phyloP scores from a whole-genome alignment of 1,140 invertebrate species.

The Penaeus chinensis region DNA sequence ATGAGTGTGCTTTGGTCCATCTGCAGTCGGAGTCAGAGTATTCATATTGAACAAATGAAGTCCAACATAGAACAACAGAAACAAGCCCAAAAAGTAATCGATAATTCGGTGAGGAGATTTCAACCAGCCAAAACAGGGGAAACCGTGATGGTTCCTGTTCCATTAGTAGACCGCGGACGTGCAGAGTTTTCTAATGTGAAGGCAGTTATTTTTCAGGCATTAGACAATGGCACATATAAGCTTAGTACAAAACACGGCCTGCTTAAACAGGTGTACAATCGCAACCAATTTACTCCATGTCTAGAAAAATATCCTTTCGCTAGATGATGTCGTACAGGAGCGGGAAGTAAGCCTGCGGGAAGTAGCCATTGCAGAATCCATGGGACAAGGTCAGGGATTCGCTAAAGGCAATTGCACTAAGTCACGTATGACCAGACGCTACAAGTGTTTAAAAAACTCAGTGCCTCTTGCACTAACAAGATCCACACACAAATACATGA shows the following conservation, averaged over 20 bases:
- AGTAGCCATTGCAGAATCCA: constrained; percentile 32
- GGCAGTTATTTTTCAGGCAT: constrained; percentile 27
- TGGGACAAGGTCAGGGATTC: constrained; percentile 32
- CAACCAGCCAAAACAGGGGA: constrained; percentile 27
- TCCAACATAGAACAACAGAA: constrained; percentile 27
- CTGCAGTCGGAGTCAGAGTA: too few relatives aligned
- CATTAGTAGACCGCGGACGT: constrained; percentile 25
- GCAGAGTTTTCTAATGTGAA: constrained; percentile 32
- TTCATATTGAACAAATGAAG: too few relatives aligned
- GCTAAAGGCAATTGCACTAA: background rate
- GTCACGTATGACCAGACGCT: too few relatives aligned
- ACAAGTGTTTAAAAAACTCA: too few relatives aligned
- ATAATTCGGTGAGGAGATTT: constrained; percentile 32
- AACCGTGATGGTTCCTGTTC: constrained; percentile 21
- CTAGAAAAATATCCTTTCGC: constrained; percentile 4
- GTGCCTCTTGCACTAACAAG: too few relatives aligned
- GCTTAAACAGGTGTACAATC: background rate
- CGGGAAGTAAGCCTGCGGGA: constrained; percentile 15
- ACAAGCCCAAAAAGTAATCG: constrained; percentile 23
- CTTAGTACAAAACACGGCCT: constrained; percentile 34
- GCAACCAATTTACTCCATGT: too few relatives aligned
- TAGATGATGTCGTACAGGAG: constrained; percentile 23
- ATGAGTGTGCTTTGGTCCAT: too few relatives aligned
- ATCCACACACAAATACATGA: background rate
- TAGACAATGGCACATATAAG: too few relatives aligned